Conservation (phyloP, 2,113 vertebrate species). For the Muscicapa adusta region DNA sequence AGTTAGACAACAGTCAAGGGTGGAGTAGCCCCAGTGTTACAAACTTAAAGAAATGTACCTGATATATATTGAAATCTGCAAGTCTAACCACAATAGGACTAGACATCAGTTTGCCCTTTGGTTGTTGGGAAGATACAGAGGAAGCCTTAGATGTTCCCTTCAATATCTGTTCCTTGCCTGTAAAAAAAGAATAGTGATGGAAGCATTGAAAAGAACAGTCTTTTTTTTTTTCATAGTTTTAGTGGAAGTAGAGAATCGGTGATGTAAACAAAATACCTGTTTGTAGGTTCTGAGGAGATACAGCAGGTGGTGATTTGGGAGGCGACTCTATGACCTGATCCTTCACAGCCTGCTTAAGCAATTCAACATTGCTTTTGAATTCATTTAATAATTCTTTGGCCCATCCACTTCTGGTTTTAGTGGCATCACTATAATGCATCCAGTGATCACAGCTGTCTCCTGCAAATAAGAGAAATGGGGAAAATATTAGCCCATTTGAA, state of each 20-base stretch:
- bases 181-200: slow-evolving; percentile 47
- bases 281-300: slow-evolving; percentile 79
- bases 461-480: slow-evolving; percentile 41
- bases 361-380: slow-evolving; percentile 89
- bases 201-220: not conserved
- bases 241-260: not conserved
- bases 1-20: not conserved
- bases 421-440: slow-evolving; percentile 96
- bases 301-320: slow-evolving; percentile 67
- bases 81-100: slow-evolving; percentile 94
- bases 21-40: not conserved
- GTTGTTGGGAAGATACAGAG: slow-evolving; percentile 72
- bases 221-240: not conserved
- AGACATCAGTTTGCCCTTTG: slow-evolving; percentile 91
- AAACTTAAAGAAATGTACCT: slow-evolving; percentile 77
- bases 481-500: not conserved
- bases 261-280: slow-evolving; percentile 62
- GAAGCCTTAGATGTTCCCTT: slow-evolving; percentile 77
- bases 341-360: slow-evolving; percentile 86
- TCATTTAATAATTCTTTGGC: slow-evolving; percentile 85
- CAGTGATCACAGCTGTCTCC: slow-evolving; percentile 91
- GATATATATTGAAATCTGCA: slow-evolving; percentile 97
- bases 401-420: slow-evolving; percentile 90
- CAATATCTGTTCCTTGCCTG: slow-evolving; percentile 72
- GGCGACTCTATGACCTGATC: slow-evolving; percentile 76